A percentile compares a stretch with the other conserved stretches of the same genome.
phyloP scores from a whole-genome alignment of 1,140 invertebrate genomes.

The Trichonephila clavata region DNA sequence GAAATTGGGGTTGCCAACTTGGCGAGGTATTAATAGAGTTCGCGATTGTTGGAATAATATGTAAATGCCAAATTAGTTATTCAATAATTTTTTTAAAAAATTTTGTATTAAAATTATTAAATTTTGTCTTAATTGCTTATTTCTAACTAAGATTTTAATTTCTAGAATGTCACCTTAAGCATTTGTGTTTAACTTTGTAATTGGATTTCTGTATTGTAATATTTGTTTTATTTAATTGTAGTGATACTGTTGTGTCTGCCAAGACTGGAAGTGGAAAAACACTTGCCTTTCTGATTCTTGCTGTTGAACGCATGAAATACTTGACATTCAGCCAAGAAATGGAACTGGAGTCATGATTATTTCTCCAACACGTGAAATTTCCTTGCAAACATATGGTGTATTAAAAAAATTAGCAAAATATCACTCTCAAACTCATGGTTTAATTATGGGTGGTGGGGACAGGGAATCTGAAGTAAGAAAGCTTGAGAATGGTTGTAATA shows the following conservation, averaged over 20 bases:
- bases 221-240: constrained; percentile 78
- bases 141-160: too few species aligned
- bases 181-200: too few species aligned
- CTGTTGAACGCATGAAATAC: constrained; percentile 96
- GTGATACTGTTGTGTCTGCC: constrained; percentile 96
- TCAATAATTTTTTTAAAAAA: background rate
- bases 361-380: constrained; percentile 97
- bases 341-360: constrained; percentile 97
- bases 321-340: constrained; percentile 91
- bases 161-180: too few species aligned
- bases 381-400: constrained; percentile 99
- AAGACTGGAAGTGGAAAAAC: constrained; percentile 99
- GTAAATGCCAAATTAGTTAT: too few species aligned
- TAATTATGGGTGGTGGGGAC: constrained; percentile 97
- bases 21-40: too few species aligned
- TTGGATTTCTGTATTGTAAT: too few species aligned
- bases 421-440: constrained; percentile 84
- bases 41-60: too few species aligned
- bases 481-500: constrained; percentile 95
- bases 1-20: too few species aligned
- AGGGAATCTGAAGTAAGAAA: constrained; percentile 96
- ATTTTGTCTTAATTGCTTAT: background rate
- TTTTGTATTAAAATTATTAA: background rate
- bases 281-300: constrained; percentile 98
- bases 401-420: constrained; percentile 95